These are phyloP conservation scores for Chaetophractus vellerosus DNA, from an alignment of 2,797 vertebrate species.

Conservation along the genomic window DNA sequence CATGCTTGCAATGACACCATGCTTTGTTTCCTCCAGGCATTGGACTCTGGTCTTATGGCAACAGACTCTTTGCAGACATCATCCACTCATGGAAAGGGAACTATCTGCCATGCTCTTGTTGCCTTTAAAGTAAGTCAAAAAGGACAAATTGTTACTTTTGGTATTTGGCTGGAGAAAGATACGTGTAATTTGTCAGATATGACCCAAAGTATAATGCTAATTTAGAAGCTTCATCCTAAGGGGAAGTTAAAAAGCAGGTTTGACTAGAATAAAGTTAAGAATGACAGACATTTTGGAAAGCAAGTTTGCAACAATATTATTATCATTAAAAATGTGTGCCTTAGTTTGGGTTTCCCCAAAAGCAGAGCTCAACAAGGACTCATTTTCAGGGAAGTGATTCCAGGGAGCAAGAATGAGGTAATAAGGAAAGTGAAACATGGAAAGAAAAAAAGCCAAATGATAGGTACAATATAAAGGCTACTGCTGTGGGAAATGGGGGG, in stretches of 20 bases:
- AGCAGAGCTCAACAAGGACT: background rate
- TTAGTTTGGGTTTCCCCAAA: background rate
- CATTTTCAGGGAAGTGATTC: background rate
- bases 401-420: background rate
- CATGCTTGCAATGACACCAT: background rate
- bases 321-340: background rate
- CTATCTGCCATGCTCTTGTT: background rate
- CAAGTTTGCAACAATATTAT: background rate
- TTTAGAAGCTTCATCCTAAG: background rate
- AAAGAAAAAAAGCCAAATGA: background rate
- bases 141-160: background rate
- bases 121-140: background rate
- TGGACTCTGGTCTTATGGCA: background rate
- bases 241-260: background rate
- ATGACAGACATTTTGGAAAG: background rate
- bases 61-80: background rate
- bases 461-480: background rate
- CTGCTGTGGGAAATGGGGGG: background rate
- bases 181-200: background rate
- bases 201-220: background rate
- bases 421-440: background rate
- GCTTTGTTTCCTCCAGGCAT: background rate
- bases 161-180: background rate
- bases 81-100: background rate
- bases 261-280: background rate